Evolutionary conservation across 2,797 vertebrate genomes (phyloP).

Genomic region (Trachops cirrhosus): DNA sequence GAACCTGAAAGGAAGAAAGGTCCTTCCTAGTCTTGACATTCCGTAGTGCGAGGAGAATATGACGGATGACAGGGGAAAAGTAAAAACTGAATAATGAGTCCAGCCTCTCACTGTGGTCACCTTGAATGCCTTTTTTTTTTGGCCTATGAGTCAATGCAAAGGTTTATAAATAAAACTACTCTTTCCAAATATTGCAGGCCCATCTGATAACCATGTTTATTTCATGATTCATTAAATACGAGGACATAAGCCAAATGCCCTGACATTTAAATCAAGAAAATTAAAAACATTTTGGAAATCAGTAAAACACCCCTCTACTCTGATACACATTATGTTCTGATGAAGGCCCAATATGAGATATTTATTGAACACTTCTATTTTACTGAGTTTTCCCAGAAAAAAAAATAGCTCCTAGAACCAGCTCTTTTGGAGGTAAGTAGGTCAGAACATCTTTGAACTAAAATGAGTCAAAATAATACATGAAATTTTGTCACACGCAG

Average conservation of each 20-base stretch:
- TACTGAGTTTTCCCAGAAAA: background rate
- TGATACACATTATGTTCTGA: slow-evolving; percentile 17
- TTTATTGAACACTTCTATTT: background rate
- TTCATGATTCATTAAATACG: slow-evolving; percentile 9
- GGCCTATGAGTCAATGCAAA: background rate
- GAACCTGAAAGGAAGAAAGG: background rate
- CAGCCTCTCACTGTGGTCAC: background rate
- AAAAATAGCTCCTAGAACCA: background rate
- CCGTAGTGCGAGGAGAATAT: background rate
- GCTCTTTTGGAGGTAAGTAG: background rate
- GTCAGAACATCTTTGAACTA: slow-evolving; percentile 2
- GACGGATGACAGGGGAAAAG: background rate
- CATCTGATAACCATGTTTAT: slow-evolving; percentile 8
- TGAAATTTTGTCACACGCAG: background rate
- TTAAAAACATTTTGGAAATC: slow-evolving; percentile 16
- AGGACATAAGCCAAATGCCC: slow-evolving; percentile 1
- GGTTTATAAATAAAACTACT: slow-evolving; percentile 5
- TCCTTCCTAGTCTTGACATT: background rate
- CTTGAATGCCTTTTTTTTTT: background rate
- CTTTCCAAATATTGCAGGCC: background rate
- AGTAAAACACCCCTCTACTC: background rate
- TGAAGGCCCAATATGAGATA: background rate
- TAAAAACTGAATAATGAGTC: background rate
- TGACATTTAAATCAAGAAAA: slow-evolving; percentile 22
- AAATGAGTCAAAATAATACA: background rate